Evolutionary conservation across 2,888 invertebrate species (phyloP).

Genomic region (Lasioglossum figueresi): DNA sequence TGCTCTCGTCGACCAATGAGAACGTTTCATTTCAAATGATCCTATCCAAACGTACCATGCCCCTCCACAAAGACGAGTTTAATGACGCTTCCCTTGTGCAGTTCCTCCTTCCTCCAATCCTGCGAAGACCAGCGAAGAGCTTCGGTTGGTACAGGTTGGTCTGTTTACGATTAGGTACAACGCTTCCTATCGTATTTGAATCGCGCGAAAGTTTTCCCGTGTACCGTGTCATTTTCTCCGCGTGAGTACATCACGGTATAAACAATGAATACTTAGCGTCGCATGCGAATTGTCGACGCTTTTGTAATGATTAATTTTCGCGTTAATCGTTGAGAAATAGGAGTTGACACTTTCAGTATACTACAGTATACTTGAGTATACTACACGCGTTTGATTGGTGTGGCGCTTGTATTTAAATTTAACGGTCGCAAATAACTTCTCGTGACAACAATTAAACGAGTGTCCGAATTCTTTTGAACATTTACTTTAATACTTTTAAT

Average conservation of each 20-base stretch:
- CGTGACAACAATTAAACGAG: not conserved
- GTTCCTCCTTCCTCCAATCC: conserved; percentile 54
- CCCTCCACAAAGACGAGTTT: conserved; percentile 18
- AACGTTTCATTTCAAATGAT: conserved; percentile 46
- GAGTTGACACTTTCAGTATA: conserved; percentile 47
- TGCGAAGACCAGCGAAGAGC: conserved; percentile 47
- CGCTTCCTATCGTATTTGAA: conserved; percentile 52
- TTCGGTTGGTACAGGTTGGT: conserved; percentile 32
- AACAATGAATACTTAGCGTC: not conserved
- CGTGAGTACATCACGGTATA: not conserved
- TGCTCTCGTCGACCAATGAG: conserved; percentile 46
- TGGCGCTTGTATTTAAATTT: conserved; percentile 78
- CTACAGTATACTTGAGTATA: too few species aligned
- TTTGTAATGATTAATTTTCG: conserved; percentile 3
- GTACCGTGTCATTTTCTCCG: not conserved
- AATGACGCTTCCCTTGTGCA: conserved; percentile 24
- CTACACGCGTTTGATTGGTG: conserved; percentile 49
- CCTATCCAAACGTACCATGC: conserved; percentile 41
- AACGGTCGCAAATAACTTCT: conserved; percentile 74
- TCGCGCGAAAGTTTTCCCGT: conserved; percentile 17
- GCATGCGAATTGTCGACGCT: not conserved
- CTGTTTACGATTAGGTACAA: conserved; percentile 14
- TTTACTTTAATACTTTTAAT: not conserved
- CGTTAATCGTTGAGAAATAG: not conserved
- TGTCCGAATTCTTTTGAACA: not conserved